These are phyloP conservation scores for Eulemur rufifrons DNA, from an alignment of 2,113 vertebrate genomes.

Conservation along the genomic window DNA sequence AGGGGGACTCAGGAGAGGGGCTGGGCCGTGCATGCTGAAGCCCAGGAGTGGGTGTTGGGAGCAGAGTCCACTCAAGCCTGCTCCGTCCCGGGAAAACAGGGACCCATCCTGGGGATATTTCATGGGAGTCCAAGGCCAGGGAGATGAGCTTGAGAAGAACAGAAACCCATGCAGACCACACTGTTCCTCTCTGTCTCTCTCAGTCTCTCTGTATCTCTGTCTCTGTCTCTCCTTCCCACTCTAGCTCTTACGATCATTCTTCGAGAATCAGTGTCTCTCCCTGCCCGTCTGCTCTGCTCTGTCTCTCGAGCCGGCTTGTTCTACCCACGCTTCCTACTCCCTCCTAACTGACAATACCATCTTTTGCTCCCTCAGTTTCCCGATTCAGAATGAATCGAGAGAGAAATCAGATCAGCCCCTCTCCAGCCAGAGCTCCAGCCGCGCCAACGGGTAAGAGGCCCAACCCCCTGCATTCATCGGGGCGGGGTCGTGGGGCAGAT, in stretches of 20 bases:
- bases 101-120: neutral
- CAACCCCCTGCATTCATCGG: neutral
- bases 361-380: neutral
- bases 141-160: neutral
- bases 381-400: neutral
- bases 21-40: neutral
- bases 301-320: neutral
- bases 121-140: neutral
- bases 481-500: too few species aligned
- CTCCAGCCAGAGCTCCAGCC: neutral
- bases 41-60: neutral
- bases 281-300: neutral
- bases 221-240: rapidly evolving
- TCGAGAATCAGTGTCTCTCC: too few species aligned
- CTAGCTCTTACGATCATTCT: neutral
- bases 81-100: neutral
- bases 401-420: neutral
- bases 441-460: too few species aligned
- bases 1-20: neutral
- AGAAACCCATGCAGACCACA: neutral
- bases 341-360: too few species aligned
- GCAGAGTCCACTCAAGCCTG: neutral
- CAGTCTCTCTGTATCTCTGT: too few species aligned
- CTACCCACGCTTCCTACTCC: neutral
- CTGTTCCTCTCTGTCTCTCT: neutral